phyloP scores from a whole-genome alignment of 2,888 invertebrate genomes.

The Scaptomyza cyrtandrae region DNA sequence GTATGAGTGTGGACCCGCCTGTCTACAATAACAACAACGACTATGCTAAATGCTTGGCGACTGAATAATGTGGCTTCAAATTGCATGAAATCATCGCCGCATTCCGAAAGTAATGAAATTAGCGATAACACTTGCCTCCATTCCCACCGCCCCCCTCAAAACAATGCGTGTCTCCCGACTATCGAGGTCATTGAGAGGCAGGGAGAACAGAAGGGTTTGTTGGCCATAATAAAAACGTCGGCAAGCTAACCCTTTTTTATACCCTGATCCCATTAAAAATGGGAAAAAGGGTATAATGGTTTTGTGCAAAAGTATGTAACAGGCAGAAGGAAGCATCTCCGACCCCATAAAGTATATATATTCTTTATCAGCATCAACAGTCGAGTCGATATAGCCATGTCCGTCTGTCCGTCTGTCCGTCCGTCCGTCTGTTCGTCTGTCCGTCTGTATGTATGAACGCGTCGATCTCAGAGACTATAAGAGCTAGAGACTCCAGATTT shows the following conservation, averaged over 20 bases:
- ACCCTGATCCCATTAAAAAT: too few species aligned
- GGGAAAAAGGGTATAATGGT: too few species aligned
- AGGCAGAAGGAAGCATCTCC: too few species aligned
- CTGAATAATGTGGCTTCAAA: constrained; percentile 78
- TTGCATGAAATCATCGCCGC: constrained; percentile 81
- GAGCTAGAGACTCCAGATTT: too few species aligned
- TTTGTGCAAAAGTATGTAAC: too few species aligned
- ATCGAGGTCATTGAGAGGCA: constrained; percentile 55
- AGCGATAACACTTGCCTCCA: constrained; percentile 45
- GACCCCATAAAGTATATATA: too few species aligned
- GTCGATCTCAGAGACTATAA: too few species aligned
- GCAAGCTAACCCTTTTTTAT: constrained; percentile 61
- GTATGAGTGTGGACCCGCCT: constrained; percentile 1
- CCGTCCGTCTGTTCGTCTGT: too few species aligned
- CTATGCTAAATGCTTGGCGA: constrained; percentile 69
- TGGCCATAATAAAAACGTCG: constrained; percentile 27
- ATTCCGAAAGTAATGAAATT: constrained; percentile 80
- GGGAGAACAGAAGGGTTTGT: not conserved
- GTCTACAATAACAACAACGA: constrained; percentile 58
- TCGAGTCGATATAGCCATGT: too few species aligned
- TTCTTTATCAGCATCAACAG: too few species aligned
- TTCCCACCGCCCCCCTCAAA: not conserved
- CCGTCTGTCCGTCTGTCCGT: too few species aligned
- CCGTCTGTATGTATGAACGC: too few species aligned
- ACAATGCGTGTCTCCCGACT: constrained; percentile 23